Conservation (phyloP, 23 tunicate genomes). For the Corella eumyota region DNA sequence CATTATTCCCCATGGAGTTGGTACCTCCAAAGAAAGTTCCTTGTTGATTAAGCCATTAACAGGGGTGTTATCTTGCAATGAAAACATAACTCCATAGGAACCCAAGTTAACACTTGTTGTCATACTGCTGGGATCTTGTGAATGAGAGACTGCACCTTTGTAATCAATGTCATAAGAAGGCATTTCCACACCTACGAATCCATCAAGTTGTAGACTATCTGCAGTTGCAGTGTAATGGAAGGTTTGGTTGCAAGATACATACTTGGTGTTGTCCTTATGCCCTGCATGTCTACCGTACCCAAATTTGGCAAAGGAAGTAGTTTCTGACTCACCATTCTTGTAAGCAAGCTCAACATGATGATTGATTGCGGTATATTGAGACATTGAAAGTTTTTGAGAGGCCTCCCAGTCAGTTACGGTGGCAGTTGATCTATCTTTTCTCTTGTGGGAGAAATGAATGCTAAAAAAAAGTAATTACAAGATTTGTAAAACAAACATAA, state of each 20-base stretch:
- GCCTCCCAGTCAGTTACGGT: slow-evolving; percentile 32
- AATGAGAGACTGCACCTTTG: slow-evolving; percentile 8
- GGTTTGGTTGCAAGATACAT: slow-evolving; percentile 14
- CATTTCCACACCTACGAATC: slow-evolving; percentile 9
- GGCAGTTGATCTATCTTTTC: slow-evolving; percentile 23
- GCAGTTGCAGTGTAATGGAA: slow-evolving; percentile 2
- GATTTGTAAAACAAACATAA: neutral
- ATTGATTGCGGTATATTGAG: slow-evolving; percentile 51
- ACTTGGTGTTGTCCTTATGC: slow-evolving; percentile 21
- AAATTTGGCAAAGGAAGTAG: slow-evolving; percentile 21
- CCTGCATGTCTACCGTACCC: slow-evolving; percentile 41
- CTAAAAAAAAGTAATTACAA: slow-evolving; percentile 13
- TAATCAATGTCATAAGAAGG: slow-evolving; percentile 18
- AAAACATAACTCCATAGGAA: slow-evolving; percentile 4
- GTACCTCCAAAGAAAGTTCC: slow-evolving; percentile 4
- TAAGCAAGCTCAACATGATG: slow-evolving; percentile 22
- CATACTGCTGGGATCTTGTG: neutral
- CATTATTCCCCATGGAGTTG: slow-evolving; percentile 58
- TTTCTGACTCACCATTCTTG: slow-evolving; percentile 7
- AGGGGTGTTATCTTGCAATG: slow-evolving; percentile 12
- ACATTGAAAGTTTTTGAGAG: slow-evolving; percentile 26
- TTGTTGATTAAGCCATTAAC: slow-evolving; percentile 7
- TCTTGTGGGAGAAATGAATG: slow-evolving; percentile 32
- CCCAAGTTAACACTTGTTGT: slow-evolving; percentile 2
- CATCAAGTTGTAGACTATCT: slow-evolving; percentile 1